A percentile compares a stretch with the other conserved stretches of the same genome.
These are phyloP conservation scores for Oreortyx pictus DNA, from an alignment of 2,797 vertebrate species.

Conservation along the genomic window DNA sequence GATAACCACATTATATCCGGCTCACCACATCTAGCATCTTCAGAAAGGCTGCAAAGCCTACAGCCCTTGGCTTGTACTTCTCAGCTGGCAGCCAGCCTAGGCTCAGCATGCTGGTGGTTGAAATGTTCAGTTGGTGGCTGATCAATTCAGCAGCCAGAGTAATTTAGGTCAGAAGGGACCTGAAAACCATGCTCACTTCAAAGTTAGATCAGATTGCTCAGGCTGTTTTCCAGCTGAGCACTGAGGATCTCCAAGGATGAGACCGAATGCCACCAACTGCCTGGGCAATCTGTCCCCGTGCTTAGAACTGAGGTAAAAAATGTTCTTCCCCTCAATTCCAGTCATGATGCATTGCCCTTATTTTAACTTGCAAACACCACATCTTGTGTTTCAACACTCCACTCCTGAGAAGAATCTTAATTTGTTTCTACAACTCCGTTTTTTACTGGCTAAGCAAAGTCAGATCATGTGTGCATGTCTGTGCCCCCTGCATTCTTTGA, in stretches of 20 bases:
- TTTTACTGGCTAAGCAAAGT: background rate
- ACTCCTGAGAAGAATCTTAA: background rate
- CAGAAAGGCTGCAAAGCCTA: background rate
- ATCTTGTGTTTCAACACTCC: background rate
- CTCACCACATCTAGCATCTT: background rate
- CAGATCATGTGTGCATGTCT: background rate
- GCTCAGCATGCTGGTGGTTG: rapidly evolving
- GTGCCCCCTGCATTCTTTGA: background rate
- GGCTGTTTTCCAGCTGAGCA: background rate
- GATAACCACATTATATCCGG: background rate
- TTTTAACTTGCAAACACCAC: background rate
- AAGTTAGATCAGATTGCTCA: background rate
- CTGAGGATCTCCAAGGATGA: background rate
- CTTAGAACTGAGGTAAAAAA: background rate
- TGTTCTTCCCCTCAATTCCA: background rate
- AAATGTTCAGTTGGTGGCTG: background rate
- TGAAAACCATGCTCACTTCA: background rate
- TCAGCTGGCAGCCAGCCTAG: background rate
- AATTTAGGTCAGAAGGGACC: background rate
- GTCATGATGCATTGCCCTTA: background rate
- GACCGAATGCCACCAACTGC: background rate
- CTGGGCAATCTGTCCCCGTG: background rate
- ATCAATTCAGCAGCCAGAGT: background rate
- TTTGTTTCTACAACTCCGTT: background rate
- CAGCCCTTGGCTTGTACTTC: background rate